Percentiles rank a stretch among this genome's conserved stretches.
Conservation (phyloP, 2,888 invertebrate species). For the Liodrosophila aerea region DNA sequence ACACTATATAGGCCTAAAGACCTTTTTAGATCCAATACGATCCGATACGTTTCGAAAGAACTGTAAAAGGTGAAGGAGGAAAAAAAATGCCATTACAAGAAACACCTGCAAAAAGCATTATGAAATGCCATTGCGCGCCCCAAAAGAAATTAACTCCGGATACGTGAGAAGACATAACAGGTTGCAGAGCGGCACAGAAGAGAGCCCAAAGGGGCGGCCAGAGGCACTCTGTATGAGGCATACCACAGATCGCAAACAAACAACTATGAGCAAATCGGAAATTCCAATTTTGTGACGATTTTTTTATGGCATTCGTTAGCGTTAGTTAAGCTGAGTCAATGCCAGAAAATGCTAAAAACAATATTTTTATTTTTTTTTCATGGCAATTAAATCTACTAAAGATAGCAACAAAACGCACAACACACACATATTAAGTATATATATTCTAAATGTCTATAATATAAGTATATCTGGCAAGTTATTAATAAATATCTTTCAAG, state of each 20-base stretch:
- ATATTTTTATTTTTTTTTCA: background rate
- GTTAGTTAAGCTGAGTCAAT: constrained; percentile 21
- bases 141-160: constrained; percentile 64
- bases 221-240: too few relatives aligned
- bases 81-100: constrained; percentile 47
- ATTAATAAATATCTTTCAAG: too few relatives aligned
- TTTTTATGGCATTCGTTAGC: constrained; percentile 13
- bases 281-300: constrained; percentile 59
- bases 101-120: constrained; percentile 60
- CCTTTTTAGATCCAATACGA: background rate
- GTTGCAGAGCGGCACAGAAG: constrained; percentile 18
- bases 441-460: too few relatives aligned
- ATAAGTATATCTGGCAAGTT: too few relatives aligned
- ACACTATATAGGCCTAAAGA: constrained; percentile 1
- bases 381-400: too few relatives aligned
- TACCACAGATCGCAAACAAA: constrained; percentile 4
- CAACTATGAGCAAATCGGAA: constrained; percentile 45
- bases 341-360: constrained; percentile 13
- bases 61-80: constrained; percentile 1
- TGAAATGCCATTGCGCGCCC: constrained; percentile 61
- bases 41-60: constrained; percentile 22
- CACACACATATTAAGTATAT: too few relatives aligned
- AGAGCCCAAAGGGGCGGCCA: too few relatives aligned
- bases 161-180: constrained; percentile 64
- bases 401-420: too few relatives aligned